Percentiles rank a stretch among this genome's conserved stretches.
phyloP scores from a whole-genome alignment of 1,140 invertebrate species.

The Ganaspis sp. region DNA sequence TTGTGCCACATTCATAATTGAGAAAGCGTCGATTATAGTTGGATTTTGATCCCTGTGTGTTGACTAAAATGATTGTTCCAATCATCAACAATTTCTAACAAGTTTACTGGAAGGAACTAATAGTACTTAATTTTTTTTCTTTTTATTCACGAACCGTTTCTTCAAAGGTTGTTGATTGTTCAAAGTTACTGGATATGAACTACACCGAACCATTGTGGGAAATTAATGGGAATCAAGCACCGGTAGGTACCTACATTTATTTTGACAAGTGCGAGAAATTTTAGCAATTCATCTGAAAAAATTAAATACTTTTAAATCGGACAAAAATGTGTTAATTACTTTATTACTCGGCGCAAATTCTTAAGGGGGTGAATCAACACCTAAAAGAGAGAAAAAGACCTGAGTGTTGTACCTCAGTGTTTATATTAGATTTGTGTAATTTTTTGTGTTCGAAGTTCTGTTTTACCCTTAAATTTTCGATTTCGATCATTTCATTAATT shows the following conservation, averaged over 20 bases:
- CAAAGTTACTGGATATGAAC: conserved; percentile 69
- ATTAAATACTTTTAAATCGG: no score
- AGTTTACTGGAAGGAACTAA: background rate
- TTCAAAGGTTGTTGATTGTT: conserved; percentile 32
- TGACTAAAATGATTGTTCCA: background rate
- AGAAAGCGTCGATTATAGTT: conserved; percentile 49
- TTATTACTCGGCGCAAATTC: no score
- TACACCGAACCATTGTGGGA: conserved; percentile 74
- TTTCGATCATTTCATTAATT: no score
- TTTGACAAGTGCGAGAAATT: no score
- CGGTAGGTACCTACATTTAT: conserved; percentile 55
- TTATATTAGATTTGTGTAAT: no score
- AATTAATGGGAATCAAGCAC: conserved; percentile 74
- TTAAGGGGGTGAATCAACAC: no score
- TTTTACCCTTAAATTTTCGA: no score
- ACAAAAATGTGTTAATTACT: no score
- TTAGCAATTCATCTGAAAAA: no score
- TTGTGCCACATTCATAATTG: conserved; percentile 55
- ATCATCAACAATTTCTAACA: background rate
- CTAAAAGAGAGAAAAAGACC: no score
- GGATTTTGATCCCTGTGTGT: conserved; percentile 41
- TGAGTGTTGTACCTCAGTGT: no score
- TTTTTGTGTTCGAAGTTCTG: no score
- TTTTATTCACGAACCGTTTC: conserved; percentile 41
- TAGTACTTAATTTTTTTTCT: conserved; percentile 50